These are phyloP conservation scores for Listronotus bonariensis DNA, from an alignment of 1,140 invertebrate species.

Conservation along the genomic window DNA sequence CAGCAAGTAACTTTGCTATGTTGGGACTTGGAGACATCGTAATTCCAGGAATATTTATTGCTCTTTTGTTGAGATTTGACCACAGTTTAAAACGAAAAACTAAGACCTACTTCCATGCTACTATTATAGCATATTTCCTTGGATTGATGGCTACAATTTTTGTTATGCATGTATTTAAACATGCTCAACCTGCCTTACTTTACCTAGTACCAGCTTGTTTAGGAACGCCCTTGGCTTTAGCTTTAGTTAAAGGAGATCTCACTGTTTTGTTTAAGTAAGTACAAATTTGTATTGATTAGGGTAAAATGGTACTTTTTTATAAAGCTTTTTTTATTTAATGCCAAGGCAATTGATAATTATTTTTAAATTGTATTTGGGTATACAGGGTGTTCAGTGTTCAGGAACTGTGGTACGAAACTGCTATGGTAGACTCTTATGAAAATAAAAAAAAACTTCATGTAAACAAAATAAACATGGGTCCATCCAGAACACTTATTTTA, in stretches of 20 bases:
- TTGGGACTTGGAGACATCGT: conserved; percentile 98
- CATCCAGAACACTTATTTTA: too few species aligned
- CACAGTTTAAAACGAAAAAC: conserved; percentile 85
- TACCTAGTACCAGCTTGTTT: conserved; percentile 97
- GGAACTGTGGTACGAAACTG: too few species aligned
- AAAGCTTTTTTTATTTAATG: too few species aligned
- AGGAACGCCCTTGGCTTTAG: conserved; percentile 83
- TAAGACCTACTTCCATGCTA: conserved; percentile 92
- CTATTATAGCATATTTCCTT: conserved; percentile 91
- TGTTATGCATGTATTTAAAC: conserved; percentile 98
- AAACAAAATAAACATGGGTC: too few species aligned
- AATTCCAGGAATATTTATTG: conserved; percentile 99
- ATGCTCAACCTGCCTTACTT: conserved; percentile 97
- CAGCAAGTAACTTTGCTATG: conserved; percentile 97
- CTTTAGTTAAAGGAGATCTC: conserved; percentile 89
- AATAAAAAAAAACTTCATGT: too few species aligned
- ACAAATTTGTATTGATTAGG: too few species aligned
- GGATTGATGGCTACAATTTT: conserved; percentile 93
- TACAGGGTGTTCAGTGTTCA: too few species aligned
- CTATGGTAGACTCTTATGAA: too few species aligned
- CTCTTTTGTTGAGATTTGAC: conserved; percentile 94
- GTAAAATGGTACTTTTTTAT: too few species aligned
- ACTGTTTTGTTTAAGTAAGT: conserved; percentile 89
- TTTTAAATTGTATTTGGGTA: too few species aligned
- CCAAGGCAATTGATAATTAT: too few species aligned